A percentile compares a stretch with the other conserved stretches of the same genome.
phyloP scores from a whole-genome alignment of 2,113 vertebrate genomes.

The Emberiza fucata region DNA sequence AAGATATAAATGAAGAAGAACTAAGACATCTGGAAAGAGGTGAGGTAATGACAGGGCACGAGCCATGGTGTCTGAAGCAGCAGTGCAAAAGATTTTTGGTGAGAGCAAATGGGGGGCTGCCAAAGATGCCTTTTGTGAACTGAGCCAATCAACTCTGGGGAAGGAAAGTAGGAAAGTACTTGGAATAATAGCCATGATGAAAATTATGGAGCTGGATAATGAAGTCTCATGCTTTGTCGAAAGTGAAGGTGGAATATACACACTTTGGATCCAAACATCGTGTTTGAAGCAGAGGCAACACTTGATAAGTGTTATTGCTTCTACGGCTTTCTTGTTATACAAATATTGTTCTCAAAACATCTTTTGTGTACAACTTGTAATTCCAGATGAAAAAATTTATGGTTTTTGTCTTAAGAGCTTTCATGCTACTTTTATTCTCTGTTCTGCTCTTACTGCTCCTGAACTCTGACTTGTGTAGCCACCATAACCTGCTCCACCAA shows the following conservation, averaged over 20 bases:
- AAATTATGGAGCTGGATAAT: neutral
- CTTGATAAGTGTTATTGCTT: neutral
- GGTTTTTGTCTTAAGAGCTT: neutral
- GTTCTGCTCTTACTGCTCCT: neutral
- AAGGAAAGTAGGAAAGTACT: neutral
- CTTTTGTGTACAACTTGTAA: neutral
- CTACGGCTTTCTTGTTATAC: neutral
- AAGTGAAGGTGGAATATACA: neutral
- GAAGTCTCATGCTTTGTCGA: neutral
- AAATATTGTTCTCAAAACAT: neutral
- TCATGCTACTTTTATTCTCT: neutral
- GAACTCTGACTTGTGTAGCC: neutral
- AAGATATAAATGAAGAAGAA: neutral
- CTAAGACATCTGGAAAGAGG: neutral
- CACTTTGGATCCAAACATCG: neutral
- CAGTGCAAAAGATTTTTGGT: neutral
- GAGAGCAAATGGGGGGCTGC: neutral
- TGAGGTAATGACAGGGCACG: neutral
- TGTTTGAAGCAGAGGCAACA: neutral
- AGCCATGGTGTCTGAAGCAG: neutral
- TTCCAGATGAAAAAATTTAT: neutral
- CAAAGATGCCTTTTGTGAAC: neutral
- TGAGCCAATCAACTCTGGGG: accelerated
- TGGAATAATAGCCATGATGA: neutral
- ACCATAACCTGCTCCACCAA: neutral